Evolutionary conservation across 1,140 invertebrate species (phyloP), one percentile per base, ranked within the genome.

Genomic region (Drosophila micromelanica): DNA sequence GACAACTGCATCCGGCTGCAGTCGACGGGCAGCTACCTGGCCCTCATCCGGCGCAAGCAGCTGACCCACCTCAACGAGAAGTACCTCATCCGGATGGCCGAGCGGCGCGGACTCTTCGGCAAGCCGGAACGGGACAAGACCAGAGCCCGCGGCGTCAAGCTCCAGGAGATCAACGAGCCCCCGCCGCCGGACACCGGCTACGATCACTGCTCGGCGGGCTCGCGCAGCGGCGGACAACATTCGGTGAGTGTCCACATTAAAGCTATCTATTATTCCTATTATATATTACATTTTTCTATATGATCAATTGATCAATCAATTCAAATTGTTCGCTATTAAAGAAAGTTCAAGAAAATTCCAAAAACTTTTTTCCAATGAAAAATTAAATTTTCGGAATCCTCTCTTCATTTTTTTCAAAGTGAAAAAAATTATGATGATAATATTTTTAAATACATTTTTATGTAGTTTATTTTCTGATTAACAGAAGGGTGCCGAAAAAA

Each of bases 31-130:
- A 96, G 95, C 78, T 97, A 94, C 76, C 90, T 97, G 27, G 94
- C 95, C 0, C 90, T 96, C 2, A 93, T 96, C n/a, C 94, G 95
- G 61, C 93, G 96, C 23, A 96, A 96, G 93, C 93, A 95, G 80
- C 93, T 96, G 64, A 95, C 95, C 40, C 93, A 95, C 8, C 93
- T 96, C 62, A 95, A 96, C 91, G 96, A 96, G 8, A 95, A 96
- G 90, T 96, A 95, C 79, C 95, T 96, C 93, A 96, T 97, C 42
- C 94, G 95, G 70, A 95, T 96, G 90, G 96, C 96, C 1, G 96
- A 96, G 90, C 93, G 94, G 27, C 93, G 96, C 60, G 96, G 96
- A 0, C 90, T 97, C 52, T 97, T 96, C 84, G 96, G 95, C 1
- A 93, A 93, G 45, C 82, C 91, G 4, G 90, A 78, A 12, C 77